These are phyloP conservation scores for Piaya cayana DNA, from an alignment of 2,113 vertebrate species.

Conservation along the genomic window DNA sequence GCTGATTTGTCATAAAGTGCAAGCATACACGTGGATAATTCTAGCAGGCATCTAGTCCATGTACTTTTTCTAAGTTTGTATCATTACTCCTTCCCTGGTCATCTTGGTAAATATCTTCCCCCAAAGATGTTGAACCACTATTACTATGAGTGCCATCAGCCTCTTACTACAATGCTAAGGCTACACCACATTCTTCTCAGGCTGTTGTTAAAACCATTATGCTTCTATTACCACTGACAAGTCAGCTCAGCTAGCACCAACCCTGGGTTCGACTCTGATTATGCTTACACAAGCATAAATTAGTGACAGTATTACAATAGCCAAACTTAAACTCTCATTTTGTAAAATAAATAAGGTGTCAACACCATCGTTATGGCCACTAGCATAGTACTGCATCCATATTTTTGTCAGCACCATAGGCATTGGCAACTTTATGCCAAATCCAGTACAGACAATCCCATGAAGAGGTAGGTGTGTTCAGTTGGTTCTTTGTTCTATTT, in stretches of 20 bases:
- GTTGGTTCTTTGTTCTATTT: neutral
- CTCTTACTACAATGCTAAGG: neutral
- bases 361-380: neutral
- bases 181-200: neutral
- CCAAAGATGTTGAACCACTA: neutral
- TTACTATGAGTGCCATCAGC: neutral
- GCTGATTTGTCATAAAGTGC: neutral
- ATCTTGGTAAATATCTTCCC: neutral
- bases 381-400: rapidly evolving
- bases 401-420: neutral
- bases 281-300: neutral
- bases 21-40: neutral
- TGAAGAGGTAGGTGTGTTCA: neutral
- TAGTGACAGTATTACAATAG: neutral
- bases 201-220: neutral
- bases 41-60: neutral
- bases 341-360: neutral
- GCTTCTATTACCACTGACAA: neutral
- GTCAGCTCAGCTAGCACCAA: neutral
- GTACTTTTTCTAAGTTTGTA: neutral
- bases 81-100: neutral
- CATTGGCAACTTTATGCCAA: neutral
- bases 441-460: neutral
- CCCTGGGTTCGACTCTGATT: neutral
- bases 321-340: neutral